Evolutionary conservation across 1,140 invertebrate species (phyloP).

Genomic region (Pseudomyrmex dendroicus): DNA sequence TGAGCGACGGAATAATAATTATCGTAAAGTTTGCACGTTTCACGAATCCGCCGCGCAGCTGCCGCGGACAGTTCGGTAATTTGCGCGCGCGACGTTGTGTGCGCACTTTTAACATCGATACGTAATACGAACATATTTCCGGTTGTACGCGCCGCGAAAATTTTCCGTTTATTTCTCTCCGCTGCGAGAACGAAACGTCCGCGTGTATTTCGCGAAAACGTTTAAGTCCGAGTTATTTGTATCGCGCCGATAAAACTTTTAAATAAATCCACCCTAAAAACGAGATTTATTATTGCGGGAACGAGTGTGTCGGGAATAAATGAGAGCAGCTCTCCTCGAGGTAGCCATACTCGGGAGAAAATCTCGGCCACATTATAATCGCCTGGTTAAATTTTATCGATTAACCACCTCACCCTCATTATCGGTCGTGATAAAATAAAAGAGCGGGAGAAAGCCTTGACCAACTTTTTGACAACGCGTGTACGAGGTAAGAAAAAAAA

Average conservation of each 20-base stretch:
- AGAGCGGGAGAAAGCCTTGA: conserved; percentile 20
- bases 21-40: conserved; percentile 24
- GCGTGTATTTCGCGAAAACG: too few relatives aligned
- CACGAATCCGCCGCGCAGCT: background rate
- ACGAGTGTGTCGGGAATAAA: conserved; percentile 20
- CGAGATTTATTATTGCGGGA: background rate
- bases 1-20: conserved; percentile 40
- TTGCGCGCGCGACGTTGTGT: conserved; percentile 18
- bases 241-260: background rate
- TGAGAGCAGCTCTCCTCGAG: background rate
- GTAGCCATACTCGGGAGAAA: conserved; percentile 4
- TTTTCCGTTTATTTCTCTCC: background rate
- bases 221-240: too few relatives aligned
- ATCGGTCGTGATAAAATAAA: conserved; percentile 17
- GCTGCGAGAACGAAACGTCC: too few relatives aligned
- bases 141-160: background rate
- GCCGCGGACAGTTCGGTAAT: conserved; percentile 28
- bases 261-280: background rate
- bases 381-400: conserved; percentile 47
- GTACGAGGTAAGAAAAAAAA: too few relatives aligned
- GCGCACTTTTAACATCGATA: conserved; percentile 18
- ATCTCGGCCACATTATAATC: conserved; percentile 50
- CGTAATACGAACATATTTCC: conserved; percentile 4
- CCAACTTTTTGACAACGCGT: background rate
- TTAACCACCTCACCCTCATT: conserved; percentile 21